Base-by-base conservation (phyloP, 2,113 vertebrate genomes). In the Paralichthys olivaceus region DNA sequence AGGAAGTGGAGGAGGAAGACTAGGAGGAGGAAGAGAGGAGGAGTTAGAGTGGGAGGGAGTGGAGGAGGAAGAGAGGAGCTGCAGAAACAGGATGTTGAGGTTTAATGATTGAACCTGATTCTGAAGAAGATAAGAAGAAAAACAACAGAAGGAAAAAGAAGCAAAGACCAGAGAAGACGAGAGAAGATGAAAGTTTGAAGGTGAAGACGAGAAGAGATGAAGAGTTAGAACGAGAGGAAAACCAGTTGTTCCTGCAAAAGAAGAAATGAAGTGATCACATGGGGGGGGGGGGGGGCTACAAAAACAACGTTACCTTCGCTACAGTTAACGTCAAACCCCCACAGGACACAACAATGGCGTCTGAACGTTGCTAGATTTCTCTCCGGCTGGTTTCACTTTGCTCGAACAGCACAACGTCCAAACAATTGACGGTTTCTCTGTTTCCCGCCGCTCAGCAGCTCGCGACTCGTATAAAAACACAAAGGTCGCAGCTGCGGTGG, bases 291-390 rank as follows among this genome's bases (percentile, higher is more conserved):
- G 60, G 4, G n/a, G 34, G 43, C 45, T 23, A 61, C 73, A 78
- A 80, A 92, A 88, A 91, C 87, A 91, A 86, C 86, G 53, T 84
- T 72, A 34, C 69, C 70, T 74, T 89, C 57, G 65, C 23, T 85
- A 87, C 82, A 89, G 92, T 92, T 85, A 78, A 82, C 89, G 88
- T 69, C 43, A 20, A 84, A 61, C 88, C 84, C 81, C 87, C n/a
- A 26, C 68, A 2, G 79, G 61, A 45, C 0, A 91, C 84, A 92
- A 93, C 90, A 93, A 92, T 91, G 83, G 72, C 47, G 15, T 92
- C 91, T 82, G 76, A 87, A 85, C 84, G 62, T 89, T 95, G 90
- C 93, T 92, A 90, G 93, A 95, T 94, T 77, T 92, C 91, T 94
- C 93, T 94, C 61, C 86, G 90, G 84, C 80, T 84, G 64, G 71